Conservation (phyloP, 2,113 vertebrate genomes). For the Pandion haliaetus region DNA sequence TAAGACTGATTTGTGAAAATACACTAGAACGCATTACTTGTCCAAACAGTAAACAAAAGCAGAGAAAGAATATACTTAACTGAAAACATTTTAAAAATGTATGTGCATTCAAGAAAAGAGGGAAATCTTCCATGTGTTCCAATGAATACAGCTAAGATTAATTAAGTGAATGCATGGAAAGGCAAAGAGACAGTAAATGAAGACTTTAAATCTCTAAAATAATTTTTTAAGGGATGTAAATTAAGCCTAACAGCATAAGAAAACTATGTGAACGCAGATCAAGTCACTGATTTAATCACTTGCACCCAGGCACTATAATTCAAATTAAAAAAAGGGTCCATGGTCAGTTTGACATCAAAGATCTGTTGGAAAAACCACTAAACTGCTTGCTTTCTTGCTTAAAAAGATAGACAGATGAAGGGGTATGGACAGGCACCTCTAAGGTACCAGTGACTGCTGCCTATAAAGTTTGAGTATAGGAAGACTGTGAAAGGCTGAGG, state of each 20-base stretch:
- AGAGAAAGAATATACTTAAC: background rate
- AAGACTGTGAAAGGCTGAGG: background rate
- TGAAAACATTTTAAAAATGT: background rate
- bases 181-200: background rate
- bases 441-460: background rate
- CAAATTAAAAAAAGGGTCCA: background rate
- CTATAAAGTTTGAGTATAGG: background rate
- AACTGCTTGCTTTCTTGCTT: background rate
- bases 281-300: background rate
- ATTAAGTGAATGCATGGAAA: background rate
- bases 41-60: background rate
- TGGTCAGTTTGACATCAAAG: background rate
- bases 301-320: background rate
- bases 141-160: background rate
- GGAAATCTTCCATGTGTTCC: background rate
- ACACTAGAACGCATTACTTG: background rate
- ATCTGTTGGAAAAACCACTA: background rate
- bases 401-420: background rate
- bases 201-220: background rate
- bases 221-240: background rate
- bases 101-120: background rate
- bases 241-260: background rate
- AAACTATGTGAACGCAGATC: background rate
- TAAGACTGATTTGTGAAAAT: background rate
- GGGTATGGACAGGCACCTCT: background rate